Base-by-base conservation (phyloP, 2,113 vertebrate genomes). In the Archocentrus centrarchus region DNA sequence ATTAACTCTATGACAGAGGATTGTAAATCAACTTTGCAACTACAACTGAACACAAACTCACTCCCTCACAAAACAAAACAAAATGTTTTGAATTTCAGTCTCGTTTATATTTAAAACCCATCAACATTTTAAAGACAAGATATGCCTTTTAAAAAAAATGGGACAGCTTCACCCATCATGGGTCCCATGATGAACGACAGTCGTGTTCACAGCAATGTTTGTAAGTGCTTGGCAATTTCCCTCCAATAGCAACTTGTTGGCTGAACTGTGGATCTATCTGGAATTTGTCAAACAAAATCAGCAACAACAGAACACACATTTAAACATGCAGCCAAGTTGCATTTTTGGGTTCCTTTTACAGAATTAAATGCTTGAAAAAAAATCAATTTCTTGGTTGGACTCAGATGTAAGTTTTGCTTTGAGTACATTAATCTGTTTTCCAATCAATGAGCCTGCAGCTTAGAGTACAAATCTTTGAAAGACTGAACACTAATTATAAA, bases 401-500 rank as follows among this genome's bases (percentile, higher is more conserved):
- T 73, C 24, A 50, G 66, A 35, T 32, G 11, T 55, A 73, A 55
- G 68, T 50, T 55, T 73, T 55, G 27, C 47, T 73, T 73, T 55
- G 27, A 73, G 47, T 73, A 55, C 27, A 14, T 73, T 32, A 35
- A 73, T 73, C 47, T 70, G 66, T 53, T 73, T 53, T 73, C 47
- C 68, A 32, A 50, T 73, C 47, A 73, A 32, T 53, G 47, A 73
- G 24, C 68, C 47, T 53, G 68, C 27, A 55, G 68, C 27, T 32
- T 73, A 55, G 47, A 53, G 47, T 73, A 53, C 68, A 73, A 73
- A 53, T 53, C 10, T 10, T 14, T 53, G 30, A 73, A 73, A 73
- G 47, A 55, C 68, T 73, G 18, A 73, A 73, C 47, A 35, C 27
- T 55, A 73, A 53, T 73, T 73, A 77, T 24, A 81, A 87, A 68